Base-by-base conservation (phyloP, 2,113 vertebrate genomes). In the Syngnathus floridae region DNA sequence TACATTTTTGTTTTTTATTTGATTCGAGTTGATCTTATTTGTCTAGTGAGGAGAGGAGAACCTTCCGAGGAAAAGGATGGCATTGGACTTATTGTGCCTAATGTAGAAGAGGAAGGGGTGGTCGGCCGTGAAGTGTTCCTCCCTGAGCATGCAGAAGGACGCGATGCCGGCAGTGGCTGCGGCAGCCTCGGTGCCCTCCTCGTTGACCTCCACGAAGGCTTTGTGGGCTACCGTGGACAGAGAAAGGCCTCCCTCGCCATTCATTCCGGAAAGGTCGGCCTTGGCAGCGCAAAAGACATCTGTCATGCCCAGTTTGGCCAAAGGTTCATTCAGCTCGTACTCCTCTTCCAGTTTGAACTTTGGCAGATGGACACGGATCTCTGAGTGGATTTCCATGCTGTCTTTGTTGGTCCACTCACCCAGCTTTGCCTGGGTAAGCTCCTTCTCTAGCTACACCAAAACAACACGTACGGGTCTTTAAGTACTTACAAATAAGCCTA, bases 91-190 rank as follows among this genome's bases (percentile, higher is more conserved):
- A 11, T 94, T 95, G 80, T 98, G 92, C 49, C 85, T 88, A 77
- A 99, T 94, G 66, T 93, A 90, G 88, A 97, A 98, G 49, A 99
- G 65, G 86, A 99, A 99, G 12, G 97, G 95, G 62, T 94, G 96
- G 71, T 99, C 89, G 0, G 89, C 95, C 0, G 10, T 86, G 76
- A 99, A 96, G 64, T 84, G 71, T 65, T 93, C 89, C 73, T 92
- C 91, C 0, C 73, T 22, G 3, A 65, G 0, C 90, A 93, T 88
- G 67, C 88, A 87, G 5, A 88, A 81, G 0, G 26, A 0, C 0
- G 62, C 48, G 0, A 93, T 45, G n/a, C 67, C 91, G 0, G 86
- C 94, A 0, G 94, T 97, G 73, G 94, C 94, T 0, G 93, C 95
- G 0, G 95, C 93, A 0, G 96, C 96, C 81, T 97, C 94, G 0